These are phyloP conservation scores for Psilopsiagon aurifrons DNA, from an alignment of 2,113 vertebrate genomes.

Conservation along the genomic window DNA sequence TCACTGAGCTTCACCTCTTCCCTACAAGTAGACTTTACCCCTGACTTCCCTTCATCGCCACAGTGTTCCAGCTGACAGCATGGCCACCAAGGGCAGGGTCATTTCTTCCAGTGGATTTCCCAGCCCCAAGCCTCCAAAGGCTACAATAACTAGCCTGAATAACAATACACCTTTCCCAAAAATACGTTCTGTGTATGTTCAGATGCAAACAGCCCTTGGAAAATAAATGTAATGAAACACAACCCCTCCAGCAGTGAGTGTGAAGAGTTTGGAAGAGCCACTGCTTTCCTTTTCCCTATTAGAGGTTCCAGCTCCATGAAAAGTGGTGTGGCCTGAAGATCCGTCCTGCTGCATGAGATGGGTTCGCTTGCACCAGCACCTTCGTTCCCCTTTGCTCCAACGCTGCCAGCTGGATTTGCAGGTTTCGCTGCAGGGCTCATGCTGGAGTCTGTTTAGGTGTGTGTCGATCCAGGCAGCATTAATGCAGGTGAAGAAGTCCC, in stretches of 20 bases:
- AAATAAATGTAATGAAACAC: neutral
- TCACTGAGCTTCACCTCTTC: neutral
- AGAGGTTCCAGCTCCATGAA: neutral
- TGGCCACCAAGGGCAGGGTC: neutral
- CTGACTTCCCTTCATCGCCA: neutral
- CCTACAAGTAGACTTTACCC: neutral
- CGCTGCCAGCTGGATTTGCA: neutral
- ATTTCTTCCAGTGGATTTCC: neutral
- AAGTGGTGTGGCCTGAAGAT: neutral
- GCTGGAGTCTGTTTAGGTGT: neutral
- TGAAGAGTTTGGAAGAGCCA: neutral
- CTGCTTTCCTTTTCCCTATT: neutral
- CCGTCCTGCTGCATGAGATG: neutral
- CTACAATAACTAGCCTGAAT: neutral
- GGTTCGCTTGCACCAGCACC: neutral
- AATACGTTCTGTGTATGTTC: neutral
- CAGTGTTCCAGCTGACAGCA: neutral
- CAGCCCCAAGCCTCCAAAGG: neutral
- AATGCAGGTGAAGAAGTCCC: neutral
- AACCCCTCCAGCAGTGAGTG: neutral
- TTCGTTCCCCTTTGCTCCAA: neutral
- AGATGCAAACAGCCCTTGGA: neutral
- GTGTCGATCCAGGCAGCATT: neutral
- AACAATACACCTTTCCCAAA: neutral
- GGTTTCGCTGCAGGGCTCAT: neutral